These are phyloP conservation scores for Gallirallus australis DNA, from an alignment of 2,797 vertebrate genomes.

Conservation along the genomic window DNA sequence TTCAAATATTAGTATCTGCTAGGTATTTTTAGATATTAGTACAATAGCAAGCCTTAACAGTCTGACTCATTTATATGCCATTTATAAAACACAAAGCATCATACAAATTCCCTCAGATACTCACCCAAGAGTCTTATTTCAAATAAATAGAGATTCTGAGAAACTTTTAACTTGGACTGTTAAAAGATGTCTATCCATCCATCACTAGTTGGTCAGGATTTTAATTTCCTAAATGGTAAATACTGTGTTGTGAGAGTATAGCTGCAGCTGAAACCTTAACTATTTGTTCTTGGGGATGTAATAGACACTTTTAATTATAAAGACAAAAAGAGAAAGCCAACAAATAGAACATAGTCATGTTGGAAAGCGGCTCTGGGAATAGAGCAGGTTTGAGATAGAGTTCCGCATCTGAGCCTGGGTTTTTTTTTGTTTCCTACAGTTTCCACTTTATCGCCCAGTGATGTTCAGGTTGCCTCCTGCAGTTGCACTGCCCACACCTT, in stretches of 20 bases:
- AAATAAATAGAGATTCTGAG: neutral
- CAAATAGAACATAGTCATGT: neutral
- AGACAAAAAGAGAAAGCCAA: neutral
- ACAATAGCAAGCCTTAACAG: neutral
- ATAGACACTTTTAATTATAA: neutral
- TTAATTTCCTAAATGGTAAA: neutral
- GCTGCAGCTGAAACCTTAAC: neutral
- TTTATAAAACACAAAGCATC: constrained; percentile 13
- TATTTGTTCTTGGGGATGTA: neutral
- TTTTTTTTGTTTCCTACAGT: neutral
- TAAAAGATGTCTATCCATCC: neutral
- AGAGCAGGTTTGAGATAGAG: neutral
- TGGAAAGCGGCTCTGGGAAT: neutral
- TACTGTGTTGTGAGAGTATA: neutral
- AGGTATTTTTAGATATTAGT: neutral
- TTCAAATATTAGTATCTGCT: constrained; percentile 5
- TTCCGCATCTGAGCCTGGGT: neutral
- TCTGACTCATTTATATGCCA: neutral
- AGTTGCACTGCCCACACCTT: neutral
- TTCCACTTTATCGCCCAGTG: neutral
- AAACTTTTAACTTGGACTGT: neutral
- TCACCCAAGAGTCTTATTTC: neutral
- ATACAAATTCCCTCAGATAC: neutral
- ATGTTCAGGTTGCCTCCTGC: neutral
- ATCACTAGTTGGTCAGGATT: neutral